A percentile compares a stretch with the other conserved stretches of the same genome.
phyloP scores from a whole-genome alignment of 2,888 invertebrate species.

The Drosophila maculinotata region DNA sequence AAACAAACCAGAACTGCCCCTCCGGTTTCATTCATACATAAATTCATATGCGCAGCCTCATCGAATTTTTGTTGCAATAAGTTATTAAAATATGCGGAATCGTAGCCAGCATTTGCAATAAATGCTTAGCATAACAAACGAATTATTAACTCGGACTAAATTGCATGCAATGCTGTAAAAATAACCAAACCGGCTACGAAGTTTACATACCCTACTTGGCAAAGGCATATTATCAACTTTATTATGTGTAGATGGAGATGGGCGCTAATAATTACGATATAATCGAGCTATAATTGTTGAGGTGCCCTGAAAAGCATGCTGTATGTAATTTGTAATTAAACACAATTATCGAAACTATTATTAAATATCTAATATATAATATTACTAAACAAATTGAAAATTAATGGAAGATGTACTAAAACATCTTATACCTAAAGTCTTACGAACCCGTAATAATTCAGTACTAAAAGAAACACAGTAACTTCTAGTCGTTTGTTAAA shows the following conservation, averaged over 20 bases:
- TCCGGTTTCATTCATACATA: slow-evolving; percentile 60
- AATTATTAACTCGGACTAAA: slow-evolving; percentile 43
- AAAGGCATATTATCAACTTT: neutral
- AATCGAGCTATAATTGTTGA: too few species aligned
- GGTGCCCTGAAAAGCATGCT: neutral
- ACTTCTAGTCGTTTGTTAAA: too few species aligned
- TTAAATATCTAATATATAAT: too few species aligned
- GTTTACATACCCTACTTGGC: slow-evolving; percentile 5
- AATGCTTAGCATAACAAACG: slow-evolving; percentile 60
- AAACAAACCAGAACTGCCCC: slow-evolving; percentile 54
- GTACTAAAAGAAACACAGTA: too few species aligned
- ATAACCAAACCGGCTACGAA: too few species aligned
- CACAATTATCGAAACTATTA: too few species aligned
- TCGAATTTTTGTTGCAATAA: slow-evolving; percentile 58
- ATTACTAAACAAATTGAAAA: too few species aligned
- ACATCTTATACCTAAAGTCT: too few species aligned
- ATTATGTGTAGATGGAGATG: neutral
- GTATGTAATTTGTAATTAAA: neutral
- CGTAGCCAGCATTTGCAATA: slow-evolving; percentile 53
- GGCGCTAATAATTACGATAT: too few species aligned
- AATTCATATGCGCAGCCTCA: slow-evolving; percentile 58
- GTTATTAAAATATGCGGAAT: slow-evolving; percentile 73
- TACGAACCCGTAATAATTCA: too few species aligned
- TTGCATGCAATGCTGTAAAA: slow-evolving; percentile 18
- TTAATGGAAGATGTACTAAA: too few species aligned